A percentile compares a stretch with the other conserved stretches of the same genome.
phyloP scores from a whole-genome alignment of 2,797 vertebrate genomes.

The Pangasius mekongensis region DNA sequence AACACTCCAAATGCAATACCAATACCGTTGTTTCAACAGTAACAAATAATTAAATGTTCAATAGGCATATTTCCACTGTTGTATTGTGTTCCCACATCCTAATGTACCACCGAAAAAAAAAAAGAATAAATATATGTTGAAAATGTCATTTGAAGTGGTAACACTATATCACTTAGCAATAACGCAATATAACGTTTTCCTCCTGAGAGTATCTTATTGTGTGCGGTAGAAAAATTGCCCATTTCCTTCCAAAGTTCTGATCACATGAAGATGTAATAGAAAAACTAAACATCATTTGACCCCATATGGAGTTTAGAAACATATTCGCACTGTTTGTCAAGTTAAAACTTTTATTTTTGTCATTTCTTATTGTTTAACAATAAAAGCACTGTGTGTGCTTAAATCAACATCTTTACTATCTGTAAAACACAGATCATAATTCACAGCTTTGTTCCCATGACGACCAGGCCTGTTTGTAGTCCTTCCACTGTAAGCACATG shows the following conservation, averaged over 20 bases:
- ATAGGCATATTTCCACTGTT: not conserved
- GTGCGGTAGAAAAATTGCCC: not conserved
- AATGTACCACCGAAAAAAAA: not conserved
- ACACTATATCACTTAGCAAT: not conserved
- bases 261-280: not conserved
- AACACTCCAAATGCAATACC: not conserved
- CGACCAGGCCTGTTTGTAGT: slow-evolving; percentile 83
- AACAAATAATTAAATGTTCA: not conserved
- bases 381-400: not conserved
- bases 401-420: not conserved
- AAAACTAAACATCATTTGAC: not conserved
- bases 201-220: not conserved
- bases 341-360: not conserved
- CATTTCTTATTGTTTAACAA: not conserved
- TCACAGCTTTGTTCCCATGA: slow-evolving; percentile 90
- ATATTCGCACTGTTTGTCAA: not conserved
- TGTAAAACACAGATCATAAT: not conserved
- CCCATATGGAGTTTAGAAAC: not conserved
- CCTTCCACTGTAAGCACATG: slow-evolving; percentile 82
- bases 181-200: not conserved
- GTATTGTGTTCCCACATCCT: not conserved
- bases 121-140: not conserved
- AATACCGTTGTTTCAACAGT: too few relatives aligned
- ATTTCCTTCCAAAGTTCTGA: not conserved
- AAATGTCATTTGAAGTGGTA: not conserved